Conservation (phyloP, 23 tunicate genomes). For the Corella eumyota region DNA sequence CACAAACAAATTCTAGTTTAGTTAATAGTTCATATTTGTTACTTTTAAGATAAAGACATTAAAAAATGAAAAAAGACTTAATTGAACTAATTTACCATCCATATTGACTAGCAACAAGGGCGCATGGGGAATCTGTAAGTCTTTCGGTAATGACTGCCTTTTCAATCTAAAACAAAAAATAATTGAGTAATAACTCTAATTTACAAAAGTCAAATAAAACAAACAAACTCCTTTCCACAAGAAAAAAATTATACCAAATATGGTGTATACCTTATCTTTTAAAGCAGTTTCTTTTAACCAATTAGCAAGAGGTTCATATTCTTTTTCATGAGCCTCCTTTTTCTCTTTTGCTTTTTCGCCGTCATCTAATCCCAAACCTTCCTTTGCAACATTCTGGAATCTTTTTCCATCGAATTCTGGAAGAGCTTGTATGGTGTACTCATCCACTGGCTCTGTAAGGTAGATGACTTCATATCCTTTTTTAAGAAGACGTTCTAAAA, state of each 20-base stretch:
- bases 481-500: conserved; percentile 83
- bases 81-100: conserved; percentile 72
- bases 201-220: neutral
- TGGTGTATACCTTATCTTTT: conserved; percentile 45
- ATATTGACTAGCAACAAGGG: conserved; percentile 94
- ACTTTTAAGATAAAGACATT: neutral
- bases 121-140: conserved; percentile 82
- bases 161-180: conserved; percentile 55
- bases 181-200: neutral
- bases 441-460: conserved; percentile 94
- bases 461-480: conserved; percentile 95
- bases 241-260: neutral
- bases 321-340: conserved; percentile 90
- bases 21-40: neutral
- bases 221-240: too few relatives aligned
- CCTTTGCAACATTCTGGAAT: conserved; percentile 98
- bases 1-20: too few relatives aligned
- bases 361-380: conserved; percentile 87
- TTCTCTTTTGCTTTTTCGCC: conserved; percentile 90
- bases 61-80: neutral
- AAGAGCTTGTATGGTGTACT: conserved; percentile 97
- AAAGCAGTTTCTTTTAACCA: conserved; percentile 91
- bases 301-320: conserved; percentile 71
- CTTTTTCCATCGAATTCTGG: conserved; percentile 98
- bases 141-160: conserved; percentile 92